phyloP scores from a whole-genome alignment of 2,797 vertebrate genomes.

The Spea hammondii region DNA sequence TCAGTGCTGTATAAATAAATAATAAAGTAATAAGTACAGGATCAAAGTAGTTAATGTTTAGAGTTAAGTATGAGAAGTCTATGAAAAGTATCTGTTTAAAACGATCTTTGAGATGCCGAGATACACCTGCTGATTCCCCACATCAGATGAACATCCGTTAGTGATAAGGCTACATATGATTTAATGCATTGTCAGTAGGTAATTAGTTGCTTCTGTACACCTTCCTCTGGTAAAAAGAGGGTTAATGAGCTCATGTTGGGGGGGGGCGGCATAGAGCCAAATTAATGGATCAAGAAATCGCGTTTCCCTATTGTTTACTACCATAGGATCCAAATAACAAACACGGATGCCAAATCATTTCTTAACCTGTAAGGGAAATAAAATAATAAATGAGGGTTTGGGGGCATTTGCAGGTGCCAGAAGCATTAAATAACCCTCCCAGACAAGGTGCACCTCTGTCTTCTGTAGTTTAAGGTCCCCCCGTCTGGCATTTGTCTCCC shows the following conservation, averaged over 20 bases:
- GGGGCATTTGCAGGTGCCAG: conserved; percentile 74
- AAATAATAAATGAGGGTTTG: conserved; percentile 59
- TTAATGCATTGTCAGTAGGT: too few species aligned
- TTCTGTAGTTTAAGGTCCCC: conserved; percentile 73
- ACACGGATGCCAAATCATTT: conserved; percentile 78
- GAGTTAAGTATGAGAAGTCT: too few species aligned
- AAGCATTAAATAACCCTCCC: conserved; percentile 75
- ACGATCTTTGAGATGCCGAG: too few species aligned
- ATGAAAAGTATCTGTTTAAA: too few species aligned
- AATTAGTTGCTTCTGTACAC: too few species aligned
- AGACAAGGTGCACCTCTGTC: conserved; percentile 78
- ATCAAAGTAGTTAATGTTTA: too few species aligned
- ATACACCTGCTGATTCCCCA: too few species aligned
- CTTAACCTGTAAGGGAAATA: conserved; percentile 67
- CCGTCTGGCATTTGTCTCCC: conserved; percentile 69
- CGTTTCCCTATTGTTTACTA: conserved; percentile 74
- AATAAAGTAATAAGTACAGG: too few species aligned
- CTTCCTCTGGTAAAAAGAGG: conserved; percentile 6
- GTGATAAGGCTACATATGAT: too few species aligned
- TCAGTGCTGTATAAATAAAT: too few species aligned
- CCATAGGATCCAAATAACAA: conserved; percentile 77
- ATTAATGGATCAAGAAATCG: conserved; percentile 68
- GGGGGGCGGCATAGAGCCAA: neutral
- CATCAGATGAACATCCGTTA: too few species aligned
- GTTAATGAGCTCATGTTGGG: neutral